A percentile compares a stretch with the other conserved stretches of the same genome.
Conservation (phyloP, 2,888 invertebrate genomes). For the Melipona bicolor region DNA sequence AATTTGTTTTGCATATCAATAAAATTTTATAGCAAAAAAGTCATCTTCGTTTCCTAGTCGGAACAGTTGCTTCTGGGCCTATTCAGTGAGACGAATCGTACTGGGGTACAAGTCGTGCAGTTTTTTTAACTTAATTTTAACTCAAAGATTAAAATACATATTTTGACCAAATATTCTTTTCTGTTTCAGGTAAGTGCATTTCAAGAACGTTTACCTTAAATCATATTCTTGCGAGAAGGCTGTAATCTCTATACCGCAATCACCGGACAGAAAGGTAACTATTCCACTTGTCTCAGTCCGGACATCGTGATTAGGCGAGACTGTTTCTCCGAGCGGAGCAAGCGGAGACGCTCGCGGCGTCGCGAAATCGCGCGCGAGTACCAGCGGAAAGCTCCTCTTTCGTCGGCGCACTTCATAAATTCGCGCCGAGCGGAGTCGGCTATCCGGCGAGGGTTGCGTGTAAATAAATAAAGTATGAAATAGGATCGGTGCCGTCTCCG, state of each 20-base stretch:
- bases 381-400: slow-evolving; percentile 53
- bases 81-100: too few relatives aligned
- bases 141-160: background rate
- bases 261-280: background rate
- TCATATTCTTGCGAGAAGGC: background rate
- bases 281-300: slow-evolving; percentile 27
- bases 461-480: slow-evolving; percentile 77
- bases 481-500: slow-evolving; percentile 74
- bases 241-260: background rate
- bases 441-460: slow-evolving; percentile 73
- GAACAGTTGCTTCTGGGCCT: too few relatives aligned
- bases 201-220: background rate
- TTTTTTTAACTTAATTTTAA: too few relatives aligned
- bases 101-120: too few relatives aligned
- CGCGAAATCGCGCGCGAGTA: slow-evolving; percentile 21
- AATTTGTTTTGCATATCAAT: too few relatives aligned
- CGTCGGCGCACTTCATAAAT: slow-evolving; percentile 73
- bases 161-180: slow-evolving; percentile 37
- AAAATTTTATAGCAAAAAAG: too few relatives aligned
- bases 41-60: too few relatives aligned
- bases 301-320: slow-evolving; percentile 32
- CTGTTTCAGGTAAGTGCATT: slow-evolving; percentile 71
- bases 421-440: slow-evolving; percentile 52
- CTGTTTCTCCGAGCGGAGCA: background rate
- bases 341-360: slow-evolving; percentile 17